A percentile compares a stretch with the other conserved stretches of the same genome.
phyloP scores from a whole-genome alignment of 2,888 invertebrate species.

The Ichneumoninae sp. region DNA sequence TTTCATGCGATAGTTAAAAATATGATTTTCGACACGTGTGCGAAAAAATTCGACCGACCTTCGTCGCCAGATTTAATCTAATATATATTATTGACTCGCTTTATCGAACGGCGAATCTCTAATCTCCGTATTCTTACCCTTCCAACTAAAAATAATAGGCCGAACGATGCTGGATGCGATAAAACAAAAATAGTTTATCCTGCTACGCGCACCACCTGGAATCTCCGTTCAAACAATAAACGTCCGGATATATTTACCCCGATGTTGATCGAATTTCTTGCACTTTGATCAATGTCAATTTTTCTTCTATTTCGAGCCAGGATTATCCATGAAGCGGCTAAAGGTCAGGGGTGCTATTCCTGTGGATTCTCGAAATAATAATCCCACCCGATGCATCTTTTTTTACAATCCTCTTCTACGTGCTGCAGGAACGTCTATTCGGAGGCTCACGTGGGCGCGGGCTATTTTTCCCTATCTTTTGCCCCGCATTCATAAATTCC shows the following conservation, averaged over 20 bases:
- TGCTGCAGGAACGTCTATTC: constrained; percentile 44
- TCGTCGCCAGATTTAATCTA: neutral
- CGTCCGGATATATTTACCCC: neutral
- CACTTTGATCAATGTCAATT: constrained; percentile 5
- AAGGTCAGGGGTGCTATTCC: constrained; percentile 35
- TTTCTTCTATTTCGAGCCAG: constrained; percentile 4
- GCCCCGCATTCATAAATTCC: constrained; percentile 35
- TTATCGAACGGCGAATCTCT: neutral
- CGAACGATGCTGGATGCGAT: neutral
- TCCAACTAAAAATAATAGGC: neutral
- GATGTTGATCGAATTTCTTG: constrained; percentile 6
- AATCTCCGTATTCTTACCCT: too few relatives aligned
- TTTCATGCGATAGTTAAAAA: neutral
- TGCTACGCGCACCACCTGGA: neutral
- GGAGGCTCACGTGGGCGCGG: constrained; percentile 31
- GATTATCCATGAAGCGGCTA: constrained; percentile 6
- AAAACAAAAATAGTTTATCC: neutral
- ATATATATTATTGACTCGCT: neutral
- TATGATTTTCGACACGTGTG: neutral
- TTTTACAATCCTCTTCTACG: constrained; percentile 22
- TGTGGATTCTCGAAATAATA: constrained; percentile 38
- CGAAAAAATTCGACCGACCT: neutral
- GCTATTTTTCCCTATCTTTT: neutral
- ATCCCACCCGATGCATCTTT: constrained; percentile 34
- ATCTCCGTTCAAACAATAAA: neutral